Evolutionary conservation across 2,797 vertebrate genomes (phyloP).

Genomic region (Lepus oiostolus): DNA sequence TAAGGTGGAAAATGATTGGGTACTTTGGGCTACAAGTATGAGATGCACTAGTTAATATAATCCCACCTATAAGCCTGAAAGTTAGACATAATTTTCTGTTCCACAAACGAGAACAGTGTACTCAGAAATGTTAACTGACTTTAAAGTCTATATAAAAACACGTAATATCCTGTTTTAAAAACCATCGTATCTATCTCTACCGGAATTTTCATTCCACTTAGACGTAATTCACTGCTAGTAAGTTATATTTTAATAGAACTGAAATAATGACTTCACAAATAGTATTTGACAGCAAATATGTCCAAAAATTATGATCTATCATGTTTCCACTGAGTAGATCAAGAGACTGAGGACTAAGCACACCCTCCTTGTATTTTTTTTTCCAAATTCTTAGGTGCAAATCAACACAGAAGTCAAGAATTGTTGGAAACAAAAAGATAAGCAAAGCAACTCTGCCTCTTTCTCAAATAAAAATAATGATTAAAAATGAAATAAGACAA

Average conservation of each 20-base stretch:
- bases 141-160: background rate
- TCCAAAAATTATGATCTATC: background rate
- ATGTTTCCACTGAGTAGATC: background rate
- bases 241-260: background rate
- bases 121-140: background rate
- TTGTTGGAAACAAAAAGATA: background rate
- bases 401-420: background rate
- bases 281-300: background rate
- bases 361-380: background rate
- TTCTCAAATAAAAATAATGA: conserved; percentile 1
- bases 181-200: background rate
- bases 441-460: background rate
- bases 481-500: conserved; percentile 44
- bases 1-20: background rate
- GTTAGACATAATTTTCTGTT: background rate
- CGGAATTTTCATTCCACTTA: conserved; percentile 5
- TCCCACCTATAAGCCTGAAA: background rate
- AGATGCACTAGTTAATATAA: background rate
- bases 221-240: background rate
- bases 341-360: background rate
- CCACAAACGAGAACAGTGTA: conserved; percentile 1
- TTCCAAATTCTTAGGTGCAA: background rate
- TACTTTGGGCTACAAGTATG: background rate
- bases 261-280: background rate
- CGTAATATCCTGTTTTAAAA: background rate